These are phyloP conservation scores for Bradypus variegatus DNA, from an alignment of 2,797 vertebrate genomes.

Conservation along the genomic window DNA sequence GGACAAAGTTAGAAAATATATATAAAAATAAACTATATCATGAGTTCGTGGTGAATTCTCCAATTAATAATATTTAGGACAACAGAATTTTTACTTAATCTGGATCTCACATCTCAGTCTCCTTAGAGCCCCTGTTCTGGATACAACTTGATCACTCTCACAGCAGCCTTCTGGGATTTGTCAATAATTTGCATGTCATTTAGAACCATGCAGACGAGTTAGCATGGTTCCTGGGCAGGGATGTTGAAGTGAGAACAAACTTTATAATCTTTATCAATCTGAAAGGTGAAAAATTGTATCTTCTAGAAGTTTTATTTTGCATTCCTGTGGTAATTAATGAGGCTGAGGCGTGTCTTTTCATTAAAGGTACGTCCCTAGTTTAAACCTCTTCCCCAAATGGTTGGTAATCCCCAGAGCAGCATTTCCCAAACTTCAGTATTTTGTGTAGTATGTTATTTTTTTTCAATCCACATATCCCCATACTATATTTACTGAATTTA, in stretches of 20 bases:
- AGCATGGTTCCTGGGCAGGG: too few species aligned
- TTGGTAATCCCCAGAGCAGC: not conserved
- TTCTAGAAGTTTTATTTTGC: not conserved
- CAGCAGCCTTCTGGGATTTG: not conserved
- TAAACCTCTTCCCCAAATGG: not conserved
- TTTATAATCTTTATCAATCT: not conserved
- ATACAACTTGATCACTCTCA: not conserved
- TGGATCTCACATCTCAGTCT: not conserved
- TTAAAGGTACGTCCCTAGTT: not conserved
- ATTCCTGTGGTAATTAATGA: slow-evolving; percentile 11
- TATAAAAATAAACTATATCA: not conserved
- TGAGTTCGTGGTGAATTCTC: not conserved
- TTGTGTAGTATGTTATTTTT: not conserved
- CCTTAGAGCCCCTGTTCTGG: not conserved
- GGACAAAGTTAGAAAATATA: not conserved
- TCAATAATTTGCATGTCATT: not conserved
- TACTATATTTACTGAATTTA: not conserved
- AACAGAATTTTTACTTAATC: slow-evolving; percentile 22
- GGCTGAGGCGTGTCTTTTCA: not conserved
- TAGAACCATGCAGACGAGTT: too few species aligned
- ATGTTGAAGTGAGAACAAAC: not conserved
- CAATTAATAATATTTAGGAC: not conserved
- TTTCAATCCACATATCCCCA: not conserved
- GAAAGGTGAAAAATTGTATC: not conserved
- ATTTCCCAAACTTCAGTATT: not conserved